Evolutionary conservation across 2,797 vertebrate genomes (phyloP), one percentile per base, ranked within the genome.

Genomic region (Pteropus rufus): DNA sequence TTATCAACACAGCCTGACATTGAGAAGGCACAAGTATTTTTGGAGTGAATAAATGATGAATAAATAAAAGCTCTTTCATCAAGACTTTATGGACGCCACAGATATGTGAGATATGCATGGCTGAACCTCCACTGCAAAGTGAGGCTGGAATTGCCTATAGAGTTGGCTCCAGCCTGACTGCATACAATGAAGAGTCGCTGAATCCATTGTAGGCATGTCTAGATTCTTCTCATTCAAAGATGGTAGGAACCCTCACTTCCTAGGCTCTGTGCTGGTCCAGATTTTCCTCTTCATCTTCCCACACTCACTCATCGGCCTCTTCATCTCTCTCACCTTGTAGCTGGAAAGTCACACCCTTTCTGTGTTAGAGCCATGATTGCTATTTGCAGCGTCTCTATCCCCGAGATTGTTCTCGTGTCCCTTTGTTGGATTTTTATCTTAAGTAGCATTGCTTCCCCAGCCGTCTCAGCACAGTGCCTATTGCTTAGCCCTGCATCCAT

Each of bases 101-200:
- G 44, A 3, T 2, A 5, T 7, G 44, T 1, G 4, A 52, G 16
- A 4, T 16, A 26, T 46, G 23, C 4, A 0, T 4, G 54, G 14
- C 46, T 14, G 64, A 49, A 7, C 31, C 26, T 64, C 39, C 14
- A 2, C 56, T 12, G 85, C 15, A 8, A 7, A 79, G 65, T 11
- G 18, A 44, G 26, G 2, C 2, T 52, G n/a, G 12, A 36, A 44
- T 2, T 15, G 26, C 10, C 41, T 19, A 1, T 2, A 3, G 4
- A 56, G 26, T 16, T 12, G 24, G 29, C 10, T 4, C 41, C 4
- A 14, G 46, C 14, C 36, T 49, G 39, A 14, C 31, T 7, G 26
- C 0, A 0, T 29, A 29, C n/a, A 3, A 31, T 0, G 23, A 19
- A 73, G n/a, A 26, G 2, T 9, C 0, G 0, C 49, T 0, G 10